phyloP scores from a whole-genome alignment of 2,113 vertebrate species.

The Poecilia latipinna region DNA sequence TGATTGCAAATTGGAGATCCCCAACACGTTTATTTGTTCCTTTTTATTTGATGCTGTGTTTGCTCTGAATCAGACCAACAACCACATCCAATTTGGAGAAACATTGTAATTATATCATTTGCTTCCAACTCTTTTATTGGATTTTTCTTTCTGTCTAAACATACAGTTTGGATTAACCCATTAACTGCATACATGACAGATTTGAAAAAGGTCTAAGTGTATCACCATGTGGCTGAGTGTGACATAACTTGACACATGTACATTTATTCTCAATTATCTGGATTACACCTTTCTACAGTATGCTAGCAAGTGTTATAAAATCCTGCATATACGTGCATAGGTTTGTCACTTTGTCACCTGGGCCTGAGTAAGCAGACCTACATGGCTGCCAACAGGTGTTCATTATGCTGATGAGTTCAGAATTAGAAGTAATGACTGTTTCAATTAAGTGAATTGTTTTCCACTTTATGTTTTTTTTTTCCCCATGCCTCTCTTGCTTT shows the following conservation, averaged over 20 bases:
- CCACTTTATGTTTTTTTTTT: not conserved
- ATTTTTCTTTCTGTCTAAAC: not conserved
- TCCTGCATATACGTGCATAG: not conserved
- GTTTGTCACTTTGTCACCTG: conserved; percentile 10
- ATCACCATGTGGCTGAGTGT: not conserved
- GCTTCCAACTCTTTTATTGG: not conserved
- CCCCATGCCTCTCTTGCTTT: not conserved
- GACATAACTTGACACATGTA: conserved; percentile 19
- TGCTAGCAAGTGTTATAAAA: conserved; percentile 3
- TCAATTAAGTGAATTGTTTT: conserved; percentile 11
- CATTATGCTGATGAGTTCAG: not conserved
- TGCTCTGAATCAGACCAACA: not conserved
- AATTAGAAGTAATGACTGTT: conserved; percentile 13
- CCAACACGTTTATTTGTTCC: not conserved
- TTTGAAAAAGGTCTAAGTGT: not conserved
- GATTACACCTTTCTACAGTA: conserved; percentile 21
- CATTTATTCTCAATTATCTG: conserved; percentile 34
- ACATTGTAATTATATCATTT: not conserved
- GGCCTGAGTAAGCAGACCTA: conserved; percentile 9
- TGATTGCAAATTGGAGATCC: not conserved
- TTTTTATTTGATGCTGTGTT: not conserved
- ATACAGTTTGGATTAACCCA: not conserved
- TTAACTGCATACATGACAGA: not conserved
- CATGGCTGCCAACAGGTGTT: not conserved
- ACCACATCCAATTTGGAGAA: not conserved